A percentile compares a stretch with the other conserved stretches of the same genome.
Conservation (phyloP, 2,888 invertebrate species). For the Endomychus coccineus region DNA sequence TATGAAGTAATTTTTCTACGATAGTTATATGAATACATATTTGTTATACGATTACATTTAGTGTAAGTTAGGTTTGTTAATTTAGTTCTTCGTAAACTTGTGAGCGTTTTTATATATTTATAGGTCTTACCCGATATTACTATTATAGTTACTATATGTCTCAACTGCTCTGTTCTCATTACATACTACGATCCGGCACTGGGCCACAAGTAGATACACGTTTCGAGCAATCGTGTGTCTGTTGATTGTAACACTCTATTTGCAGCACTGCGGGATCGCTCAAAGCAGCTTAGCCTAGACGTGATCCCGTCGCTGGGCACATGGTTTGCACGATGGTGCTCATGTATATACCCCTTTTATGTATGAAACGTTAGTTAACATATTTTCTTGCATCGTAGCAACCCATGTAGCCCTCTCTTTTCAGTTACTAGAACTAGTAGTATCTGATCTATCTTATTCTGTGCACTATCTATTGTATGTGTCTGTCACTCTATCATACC, state of each 20-base stretch:
- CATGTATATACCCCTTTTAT: not conserved
- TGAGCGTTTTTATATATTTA: too few relatives aligned
- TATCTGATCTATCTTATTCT: conserved; percentile 48
- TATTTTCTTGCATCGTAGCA: conserved; percentile 4
- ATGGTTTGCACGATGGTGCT: not conserved
- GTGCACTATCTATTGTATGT: conserved; percentile 47
- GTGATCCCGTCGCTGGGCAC: conserved; percentile 2
- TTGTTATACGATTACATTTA: too few relatives aligned
- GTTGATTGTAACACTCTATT: conserved; percentile 35
- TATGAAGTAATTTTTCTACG: too few relatives aligned
- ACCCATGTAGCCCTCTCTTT: conserved; percentile 22
- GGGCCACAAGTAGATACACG: conserved; percentile 42
- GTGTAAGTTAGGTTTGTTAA: too few relatives aligned
- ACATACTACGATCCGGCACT: conserved; percentile 36
- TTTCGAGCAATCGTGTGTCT: conserved; percentile 46
- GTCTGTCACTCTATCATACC: conserved; percentile 47
- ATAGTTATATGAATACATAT: too few relatives aligned
- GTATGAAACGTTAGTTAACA: not conserved
- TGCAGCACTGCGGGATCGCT: conserved; percentile 26
- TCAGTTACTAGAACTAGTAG: conserved; percentile 40
- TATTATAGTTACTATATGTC: too few relatives aligned
- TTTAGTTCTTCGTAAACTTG: too few relatives aligned
- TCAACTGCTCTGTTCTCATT: too few relatives aligned
- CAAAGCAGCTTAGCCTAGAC: conserved; percentile 7
- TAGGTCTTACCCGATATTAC: too few relatives aligned